Conservation (phyloP, 2,113 vertebrate species). For the Pristiophorus japonicus region DNA sequence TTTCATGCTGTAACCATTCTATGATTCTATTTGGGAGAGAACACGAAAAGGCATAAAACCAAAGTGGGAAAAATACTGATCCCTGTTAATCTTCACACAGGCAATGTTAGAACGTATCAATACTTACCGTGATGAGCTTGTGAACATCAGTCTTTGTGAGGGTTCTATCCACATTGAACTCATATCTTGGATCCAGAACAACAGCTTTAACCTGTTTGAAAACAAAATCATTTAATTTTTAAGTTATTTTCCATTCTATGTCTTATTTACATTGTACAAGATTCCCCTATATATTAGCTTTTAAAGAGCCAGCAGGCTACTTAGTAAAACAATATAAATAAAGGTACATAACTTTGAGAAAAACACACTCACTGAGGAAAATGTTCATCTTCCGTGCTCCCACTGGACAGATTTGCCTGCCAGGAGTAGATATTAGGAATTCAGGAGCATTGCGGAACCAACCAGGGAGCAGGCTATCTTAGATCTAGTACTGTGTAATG, state of each 20-base stretch:
- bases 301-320: background rate
- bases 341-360: background rate
- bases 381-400: background rate
- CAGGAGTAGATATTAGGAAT: background rate
- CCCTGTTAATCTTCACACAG: background rate
- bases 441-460: background rate
- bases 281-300: background rate
- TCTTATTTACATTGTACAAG: slow-evolving; percentile 33
- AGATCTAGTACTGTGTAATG: too few species aligned
- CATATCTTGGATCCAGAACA: slow-evolving; percentile 72
- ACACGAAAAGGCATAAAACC: background rate
- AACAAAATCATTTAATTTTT: background rate
- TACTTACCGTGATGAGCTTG: slow-evolving; percentile 71
- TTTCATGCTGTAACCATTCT: too few species aligned
- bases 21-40: background rate
- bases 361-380: background rate
- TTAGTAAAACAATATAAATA: background rate
- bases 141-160: slow-evolving; percentile 67
- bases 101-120: background rate
- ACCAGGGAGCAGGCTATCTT: too few species aligned
- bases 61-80: background rate
- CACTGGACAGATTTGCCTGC: too few species aligned
- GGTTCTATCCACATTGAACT: slow-evolving; percentile 63
- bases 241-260: background rate
- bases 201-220: slow-evolving; percentile 74